These are phyloP conservation scores for Barnardius zonarius DNA, from an alignment of 2,113 vertebrate genomes.

Conservation along the genomic window DNA sequence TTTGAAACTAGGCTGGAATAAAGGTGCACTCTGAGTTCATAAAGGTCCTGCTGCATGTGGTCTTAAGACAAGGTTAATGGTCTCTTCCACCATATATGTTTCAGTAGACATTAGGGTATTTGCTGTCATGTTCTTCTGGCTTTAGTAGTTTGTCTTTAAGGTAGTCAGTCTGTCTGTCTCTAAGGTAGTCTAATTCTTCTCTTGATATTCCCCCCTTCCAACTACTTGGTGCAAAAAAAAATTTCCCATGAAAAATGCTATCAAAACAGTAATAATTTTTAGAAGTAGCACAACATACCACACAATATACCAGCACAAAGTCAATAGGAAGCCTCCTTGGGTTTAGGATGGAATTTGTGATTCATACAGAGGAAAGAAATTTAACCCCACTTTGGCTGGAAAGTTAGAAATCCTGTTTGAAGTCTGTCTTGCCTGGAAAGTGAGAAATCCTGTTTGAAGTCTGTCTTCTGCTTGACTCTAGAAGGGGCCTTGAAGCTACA, in stretches of 20 bases:
- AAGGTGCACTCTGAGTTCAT: background rate
- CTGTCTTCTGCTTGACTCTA: background rate
- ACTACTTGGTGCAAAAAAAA: background rate
- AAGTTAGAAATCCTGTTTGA: background rate
- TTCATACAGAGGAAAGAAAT: background rate
- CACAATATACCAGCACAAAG: background rate
- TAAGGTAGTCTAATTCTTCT: background rate
- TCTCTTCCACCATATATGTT: background rate
- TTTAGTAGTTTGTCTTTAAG: background rate
- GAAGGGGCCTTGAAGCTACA: background rate
- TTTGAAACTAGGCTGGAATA: background rate
- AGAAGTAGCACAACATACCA: background rate
- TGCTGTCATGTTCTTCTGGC: background rate
- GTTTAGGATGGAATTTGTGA: background rate
- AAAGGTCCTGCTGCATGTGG: background rate
- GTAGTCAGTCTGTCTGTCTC: background rate
- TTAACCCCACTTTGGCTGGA: background rate
- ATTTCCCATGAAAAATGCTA: background rate
- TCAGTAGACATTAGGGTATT: background rate
- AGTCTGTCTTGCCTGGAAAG: background rate
- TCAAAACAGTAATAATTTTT: background rate
- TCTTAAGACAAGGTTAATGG: background rate
- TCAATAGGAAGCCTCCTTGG: background rate
- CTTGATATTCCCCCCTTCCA: background rate
- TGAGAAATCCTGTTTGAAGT: background rate